Percentiles rank a stretch among this genome's conserved stretches.
These are phyloP conservation scores for Delia radicum DNA, from an alignment of 1,140 invertebrate genomes.

Conservation along the genomic window DNA sequence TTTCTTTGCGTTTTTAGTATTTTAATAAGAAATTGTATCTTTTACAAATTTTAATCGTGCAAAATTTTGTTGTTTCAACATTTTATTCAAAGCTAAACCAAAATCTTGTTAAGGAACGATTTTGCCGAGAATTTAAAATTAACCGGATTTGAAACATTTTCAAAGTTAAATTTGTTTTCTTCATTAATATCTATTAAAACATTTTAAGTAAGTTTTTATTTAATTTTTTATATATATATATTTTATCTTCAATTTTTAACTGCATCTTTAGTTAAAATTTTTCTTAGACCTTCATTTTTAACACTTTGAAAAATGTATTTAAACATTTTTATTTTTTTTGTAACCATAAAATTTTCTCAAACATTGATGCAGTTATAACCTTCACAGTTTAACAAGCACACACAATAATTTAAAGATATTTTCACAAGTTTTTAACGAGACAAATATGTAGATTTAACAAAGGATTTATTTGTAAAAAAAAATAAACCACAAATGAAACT, in stretches of 20 bases:
- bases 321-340: neutral
- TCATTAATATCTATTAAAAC: too few species aligned
- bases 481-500: neutral
- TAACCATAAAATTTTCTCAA: slow-evolving; percentile 1
- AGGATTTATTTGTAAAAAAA: neutral
- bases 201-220: too few species aligned
- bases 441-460: neutral
- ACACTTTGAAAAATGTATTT: neutral
- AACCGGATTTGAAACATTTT: too few species aligned
- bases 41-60: too few species aligned
- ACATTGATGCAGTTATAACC: neutral
- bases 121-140: too few species aligned
- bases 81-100: too few species aligned
- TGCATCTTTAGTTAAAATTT: neutral
- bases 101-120: too few species aligned
- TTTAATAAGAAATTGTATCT: too few species aligned
- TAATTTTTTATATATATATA: neutral
- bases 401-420: neutral
- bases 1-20: too few species aligned
- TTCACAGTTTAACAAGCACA: neutral
- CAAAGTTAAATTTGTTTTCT: too few species aligned
- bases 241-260: neutral
- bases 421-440: neutral
- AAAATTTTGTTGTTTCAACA: too few species aligned
- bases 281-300: neutral